Conservation (phyloP, 2,888 invertebrate species). For the Parnassius apollo region DNA sequence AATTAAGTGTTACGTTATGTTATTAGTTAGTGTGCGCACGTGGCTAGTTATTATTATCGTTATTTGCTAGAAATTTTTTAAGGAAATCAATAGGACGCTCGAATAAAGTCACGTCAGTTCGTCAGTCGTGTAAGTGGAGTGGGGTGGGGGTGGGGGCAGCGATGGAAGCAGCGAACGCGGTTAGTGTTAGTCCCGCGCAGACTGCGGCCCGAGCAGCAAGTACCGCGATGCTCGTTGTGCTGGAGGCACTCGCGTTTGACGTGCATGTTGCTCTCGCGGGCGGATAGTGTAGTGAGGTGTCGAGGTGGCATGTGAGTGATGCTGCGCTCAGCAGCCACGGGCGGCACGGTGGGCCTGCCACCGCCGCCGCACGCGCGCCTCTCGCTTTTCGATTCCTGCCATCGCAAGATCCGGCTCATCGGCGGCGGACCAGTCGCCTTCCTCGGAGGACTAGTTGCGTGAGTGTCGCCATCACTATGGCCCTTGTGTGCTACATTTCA, state of each 20-base stretch:
- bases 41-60: slow-evolving; percentile 2
- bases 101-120: slow-evolving; percentile 44
- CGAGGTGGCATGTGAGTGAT: slow-evolving; percentile 54
- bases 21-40: neutral
- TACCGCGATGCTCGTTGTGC: slow-evolving; percentile 80
- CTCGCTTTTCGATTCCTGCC: slow-evolving; percentile 86
- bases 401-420: slow-evolving; percentile 86
- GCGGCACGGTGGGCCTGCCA: slow-evolving; percentile 63
- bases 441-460: slow-evolving; percentile 86
- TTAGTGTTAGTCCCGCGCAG: slow-evolving; percentile 70
- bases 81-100: slow-evolving; percentile 45
- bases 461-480: slow-evolving; percentile 55
- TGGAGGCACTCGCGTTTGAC: neutral
- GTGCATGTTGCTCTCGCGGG: neutral
- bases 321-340: slow-evolving; percentile 73
- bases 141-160: slow-evolving; percentile 27
- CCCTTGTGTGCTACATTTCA: neutral
- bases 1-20: neutral
- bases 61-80: slow-evolving; percentile 2
- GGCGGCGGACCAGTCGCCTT: slow-evolving; percentile 85
- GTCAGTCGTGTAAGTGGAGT: slow-evolving; percentile 21
- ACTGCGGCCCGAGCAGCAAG: slow-evolving; percentile 54
- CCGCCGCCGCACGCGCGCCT: slow-evolving; percentile 79
- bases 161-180: slow-evolving; percentile 26
- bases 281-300: neutral